Conservation (phyloP, 1,140 invertebrate genomes). For the Procambarus virginalis region DNA sequence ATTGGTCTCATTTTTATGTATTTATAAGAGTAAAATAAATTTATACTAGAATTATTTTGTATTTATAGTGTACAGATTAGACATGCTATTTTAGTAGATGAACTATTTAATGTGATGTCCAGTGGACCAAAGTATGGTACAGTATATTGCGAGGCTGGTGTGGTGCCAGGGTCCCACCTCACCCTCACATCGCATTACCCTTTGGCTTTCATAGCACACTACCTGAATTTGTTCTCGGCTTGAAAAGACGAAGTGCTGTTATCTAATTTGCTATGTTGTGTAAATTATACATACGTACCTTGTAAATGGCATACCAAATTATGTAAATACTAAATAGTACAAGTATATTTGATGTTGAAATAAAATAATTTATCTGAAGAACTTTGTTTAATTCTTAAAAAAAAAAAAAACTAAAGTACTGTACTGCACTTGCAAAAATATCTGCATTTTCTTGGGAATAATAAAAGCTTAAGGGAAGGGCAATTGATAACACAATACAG, state of each 20-base stretch:
- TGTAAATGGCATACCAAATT: conserved; percentile 66
- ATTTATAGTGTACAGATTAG: conserved; percentile 46
- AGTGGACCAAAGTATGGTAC: conserved; percentile 48
- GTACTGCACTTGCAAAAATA: no score
- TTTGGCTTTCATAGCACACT: conserved; percentile 45
- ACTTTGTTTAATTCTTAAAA: not conserved
- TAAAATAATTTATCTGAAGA: conserved; percentile 65
- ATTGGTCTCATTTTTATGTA: conserved; percentile 11
- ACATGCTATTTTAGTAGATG: conserved; percentile 51
- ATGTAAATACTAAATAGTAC: conserved; percentile 66
- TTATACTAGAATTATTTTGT: conserved; percentile 20
- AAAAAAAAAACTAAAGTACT: no score
- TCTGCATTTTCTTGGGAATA: no score
- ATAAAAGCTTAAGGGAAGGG: no score
- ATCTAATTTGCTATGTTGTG: conserved; percentile 64
- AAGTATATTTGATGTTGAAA: conserved; percentile 66
- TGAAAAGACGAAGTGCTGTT: conserved; percentile 46
- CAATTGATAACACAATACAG: no score
- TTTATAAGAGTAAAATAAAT: not conserved
- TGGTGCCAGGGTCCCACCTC: conserved; percentile 18
- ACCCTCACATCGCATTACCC: conserved; percentile 25
- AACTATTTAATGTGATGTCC: conserved; percentile 58
- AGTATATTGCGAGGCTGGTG: conserved; percentile 12
- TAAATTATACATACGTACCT: conserved; percentile 65
- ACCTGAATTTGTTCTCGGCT: conserved; percentile 48